Evolutionary conservation across 2,113 vertebrate genomes (phyloP), one percentile per base, ranked within the genome.

Genomic region (Cyprinodon variegatus): DNA sequence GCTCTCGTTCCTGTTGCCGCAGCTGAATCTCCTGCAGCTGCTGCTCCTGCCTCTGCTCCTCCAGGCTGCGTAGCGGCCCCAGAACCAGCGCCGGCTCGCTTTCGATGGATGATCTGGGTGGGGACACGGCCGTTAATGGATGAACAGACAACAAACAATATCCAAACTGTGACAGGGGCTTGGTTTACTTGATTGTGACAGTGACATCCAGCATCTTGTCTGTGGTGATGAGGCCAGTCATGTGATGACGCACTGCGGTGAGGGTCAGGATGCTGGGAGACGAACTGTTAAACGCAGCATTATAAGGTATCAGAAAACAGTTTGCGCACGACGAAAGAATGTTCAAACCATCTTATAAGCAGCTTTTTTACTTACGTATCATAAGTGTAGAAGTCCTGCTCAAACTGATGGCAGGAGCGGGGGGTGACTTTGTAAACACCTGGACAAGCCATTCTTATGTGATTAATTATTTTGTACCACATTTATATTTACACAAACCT

Each of bases 401-500:
- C 97, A 78, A 99, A 99, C 77, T 97, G 96, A 90, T 99, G 98
- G 92, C 98, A 99, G 87, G 98, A 99, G 61, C 96, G 97, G 1
- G 98, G 98, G 62, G 98, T 99, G 90, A 99, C 97, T 93, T 99
- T 98, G 88, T 99, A 99, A 66, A 99, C 96, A 77, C 98, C 98
- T 99, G 86, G 14, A 89, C 29, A 80, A 83, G 71, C 36, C 74
- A 74, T 48, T 75, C 81, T 78, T 62, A 37, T 40, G 11, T 78
- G 80, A 91, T 89, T 88, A 82, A 89, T 89, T 11, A 86, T 79
- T 76, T 69, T 77, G 74, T 61, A 76, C 46, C 76, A 83, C 45
- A 86, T 83, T 76, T 85, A 83, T 84, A 84, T 90, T 89, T 86
- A 86, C 86, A 81, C 39, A 72, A 70, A 76, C 88, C 84, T 86